Base-by-base conservation (phyloP, 1,140 invertebrate species). In the Bombus picipes region DNA sequence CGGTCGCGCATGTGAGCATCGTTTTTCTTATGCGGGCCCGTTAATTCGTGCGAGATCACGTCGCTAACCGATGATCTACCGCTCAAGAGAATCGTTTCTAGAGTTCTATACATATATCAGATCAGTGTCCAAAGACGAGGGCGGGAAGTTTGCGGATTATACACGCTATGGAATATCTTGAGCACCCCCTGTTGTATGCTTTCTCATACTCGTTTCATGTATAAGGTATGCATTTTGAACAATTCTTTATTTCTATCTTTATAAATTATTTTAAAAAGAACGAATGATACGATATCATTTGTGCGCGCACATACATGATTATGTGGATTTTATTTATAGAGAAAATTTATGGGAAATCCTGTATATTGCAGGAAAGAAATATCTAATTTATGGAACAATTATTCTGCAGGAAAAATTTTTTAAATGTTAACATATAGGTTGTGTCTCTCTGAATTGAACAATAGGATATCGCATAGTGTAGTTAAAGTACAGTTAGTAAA, bases 41-140 rank as follows among this genome's bases (percentile, higher is more conserved):
- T 89, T 93, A 93, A 94, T 94, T 94, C 92, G 91, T 94, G 92
- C 93, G 87, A 91, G 92, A 92, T 94, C 93, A 94, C 93, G 93
- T 92, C 91, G 89, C 89, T 70, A 65, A 81, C 88, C 80, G 59
- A 34, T 81, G 82, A 81, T 66, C 70, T 32, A 66, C 66, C 43
- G 39, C 18, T 25, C 43, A 41, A 81, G 70, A 74, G 68, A 72
- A 85, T 41, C 76, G 28, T 32, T 57, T 75, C 32, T 72, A 8
- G 25, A 68, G 43, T 47, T 59, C 62, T 62, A 62, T 53, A 22
- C 28, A 70, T 62, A 78, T 85, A 66, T 80, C 53, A 22, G 39
- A 81, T 81, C 80, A 65, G 18, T 15, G 53, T 41, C 9, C 79
- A 80, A 70, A 62, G n/a, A 66, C 65, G 53, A 78, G 59, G 79